Percentiles rank a stretch among this genome's conserved stretches.
These are phyloP conservation scores for Eupithecia pulchellata DNA, from an alignment of 2,888 invertebrate genomes.

Conservation along the genomic window DNA sequence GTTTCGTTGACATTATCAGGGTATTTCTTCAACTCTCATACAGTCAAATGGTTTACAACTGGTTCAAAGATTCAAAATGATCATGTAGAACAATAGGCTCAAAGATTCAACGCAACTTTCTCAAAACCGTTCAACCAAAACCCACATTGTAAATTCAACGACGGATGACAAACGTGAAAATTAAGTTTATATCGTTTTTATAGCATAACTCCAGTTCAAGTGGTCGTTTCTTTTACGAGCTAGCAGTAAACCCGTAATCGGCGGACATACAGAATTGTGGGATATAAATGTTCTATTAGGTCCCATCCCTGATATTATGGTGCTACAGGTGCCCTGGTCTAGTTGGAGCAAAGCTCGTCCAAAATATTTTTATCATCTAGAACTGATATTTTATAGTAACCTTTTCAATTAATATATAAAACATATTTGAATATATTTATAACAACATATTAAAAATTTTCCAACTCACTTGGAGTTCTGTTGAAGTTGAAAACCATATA, in stretches of 20 bases:
- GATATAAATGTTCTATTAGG: slow-evolving; percentile 48
- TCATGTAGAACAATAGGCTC: no score
- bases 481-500: no score
- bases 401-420: no score
- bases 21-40: not conserved
- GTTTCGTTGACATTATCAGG: not conserved
- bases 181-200: slow-evolving; percentile 49
- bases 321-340: slow-evolving; percentile 8
- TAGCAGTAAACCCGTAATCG: slow-evolving; percentile 61
- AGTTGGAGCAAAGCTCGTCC: no score
- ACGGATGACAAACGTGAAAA: slow-evolving; percentile 40
- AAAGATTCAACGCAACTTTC: no score
- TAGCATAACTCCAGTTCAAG: slow-evolving; percentile 50
- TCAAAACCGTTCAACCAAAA: slow-evolving; percentile 1
- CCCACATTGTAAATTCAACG: slow-evolving; percentile 27
- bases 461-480: no score
- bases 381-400: no score
- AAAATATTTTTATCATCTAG: no score
- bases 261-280: slow-evolving; percentile 51
- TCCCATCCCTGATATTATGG: slow-evolving; percentile 1
- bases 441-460: no score
- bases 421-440: no score
- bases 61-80: no score
- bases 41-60: no score
- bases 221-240: slow-evolving; percentile 55